Evolutionary conservation across 2,113 vertebrate species (phyloP).

Genomic region (Hiodon alosoides): DNA sequence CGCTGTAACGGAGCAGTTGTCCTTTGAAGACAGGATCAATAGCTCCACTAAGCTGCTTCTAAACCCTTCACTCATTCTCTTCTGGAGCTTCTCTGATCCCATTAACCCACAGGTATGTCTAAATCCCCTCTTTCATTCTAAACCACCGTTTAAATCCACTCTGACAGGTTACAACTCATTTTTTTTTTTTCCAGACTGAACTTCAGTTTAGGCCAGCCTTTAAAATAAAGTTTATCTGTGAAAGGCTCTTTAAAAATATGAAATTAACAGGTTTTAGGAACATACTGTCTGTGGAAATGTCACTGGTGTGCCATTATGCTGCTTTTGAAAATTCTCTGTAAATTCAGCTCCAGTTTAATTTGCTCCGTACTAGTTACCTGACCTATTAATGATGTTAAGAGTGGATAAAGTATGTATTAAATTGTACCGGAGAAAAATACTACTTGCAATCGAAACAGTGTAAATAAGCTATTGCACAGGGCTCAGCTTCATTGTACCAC

Average conservation of each 20-base stretch:
- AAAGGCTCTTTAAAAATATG: neutral
- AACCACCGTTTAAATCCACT: conserved; percentile 25
- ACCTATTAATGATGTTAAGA: too few relatives aligned
- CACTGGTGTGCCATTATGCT: too few relatives aligned
- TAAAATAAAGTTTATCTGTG: conserved; percentile 5
- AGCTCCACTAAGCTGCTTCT: conserved; percentile 50
- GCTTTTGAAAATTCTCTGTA: too few relatives aligned
- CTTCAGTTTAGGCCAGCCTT: conserved; percentile 17
- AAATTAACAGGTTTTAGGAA: neutral
- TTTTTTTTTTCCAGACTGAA: neutral
- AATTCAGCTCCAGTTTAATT: too few relatives aligned
- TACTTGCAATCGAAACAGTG: too few relatives aligned
- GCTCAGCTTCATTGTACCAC: conserved; percentile 3
- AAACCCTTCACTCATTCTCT: conserved; percentile 68
- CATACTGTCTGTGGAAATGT: too few relatives aligned
- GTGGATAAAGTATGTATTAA: too few relatives aligned
- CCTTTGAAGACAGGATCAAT: conserved; percentile 55
- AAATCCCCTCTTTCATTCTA: conserved; percentile 21
- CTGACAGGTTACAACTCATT: conserved; percentile 26
- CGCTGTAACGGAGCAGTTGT: conserved; percentile 57
- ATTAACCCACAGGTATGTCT: conserved; percentile 75
- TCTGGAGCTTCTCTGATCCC: conserved; percentile 78
- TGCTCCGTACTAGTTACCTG: too few relatives aligned
- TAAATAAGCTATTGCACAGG: too few relatives aligned
- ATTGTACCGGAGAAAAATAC: too few relatives aligned